These are phyloP conservation scores for Dasypus novemcinctus DNA, from an alignment of 2,113 vertebrate species.

Conservation along the genomic window DNA sequence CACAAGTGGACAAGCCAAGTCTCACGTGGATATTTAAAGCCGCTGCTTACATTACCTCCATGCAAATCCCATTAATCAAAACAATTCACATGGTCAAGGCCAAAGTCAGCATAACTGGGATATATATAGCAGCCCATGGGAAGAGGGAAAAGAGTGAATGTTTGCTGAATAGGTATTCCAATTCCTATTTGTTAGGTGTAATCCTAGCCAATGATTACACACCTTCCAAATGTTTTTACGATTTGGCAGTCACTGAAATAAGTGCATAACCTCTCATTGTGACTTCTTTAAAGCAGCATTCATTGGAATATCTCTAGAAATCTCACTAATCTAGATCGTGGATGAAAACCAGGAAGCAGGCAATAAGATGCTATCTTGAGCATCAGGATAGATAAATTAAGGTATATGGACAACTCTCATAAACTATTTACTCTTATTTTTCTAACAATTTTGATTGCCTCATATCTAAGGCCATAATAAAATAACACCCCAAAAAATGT, in stretches of 20 bases:
- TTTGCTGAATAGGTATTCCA: background rate
- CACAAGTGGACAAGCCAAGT: background rate
- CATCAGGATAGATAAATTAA: background rate
- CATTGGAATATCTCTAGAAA: background rate
- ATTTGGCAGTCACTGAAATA: background rate
- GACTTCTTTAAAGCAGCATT: background rate
- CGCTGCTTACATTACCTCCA: background rate
- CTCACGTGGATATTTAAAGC: background rate
- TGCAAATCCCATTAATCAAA: constrained; percentile 3
- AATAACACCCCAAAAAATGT: background rate
- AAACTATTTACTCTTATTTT: background rate
- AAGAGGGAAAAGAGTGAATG: background rate
- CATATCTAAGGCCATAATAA: background rate
- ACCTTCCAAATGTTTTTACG: background rate
- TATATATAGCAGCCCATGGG: background rate
- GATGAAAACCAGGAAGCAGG: background rate
- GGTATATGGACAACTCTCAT: background rate
- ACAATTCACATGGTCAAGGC: background rate
- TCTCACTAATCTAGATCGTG: background rate
- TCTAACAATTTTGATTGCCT: background rate
- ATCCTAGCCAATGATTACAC: background rate
- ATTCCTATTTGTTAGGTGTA: background rate
- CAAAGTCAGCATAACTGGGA: background rate
- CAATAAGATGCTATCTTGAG: background rate
- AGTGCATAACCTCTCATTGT: background rate